Conservation (phyloP, 1,140 invertebrate genomes). For the Heliconius eleuchia region DNA sequence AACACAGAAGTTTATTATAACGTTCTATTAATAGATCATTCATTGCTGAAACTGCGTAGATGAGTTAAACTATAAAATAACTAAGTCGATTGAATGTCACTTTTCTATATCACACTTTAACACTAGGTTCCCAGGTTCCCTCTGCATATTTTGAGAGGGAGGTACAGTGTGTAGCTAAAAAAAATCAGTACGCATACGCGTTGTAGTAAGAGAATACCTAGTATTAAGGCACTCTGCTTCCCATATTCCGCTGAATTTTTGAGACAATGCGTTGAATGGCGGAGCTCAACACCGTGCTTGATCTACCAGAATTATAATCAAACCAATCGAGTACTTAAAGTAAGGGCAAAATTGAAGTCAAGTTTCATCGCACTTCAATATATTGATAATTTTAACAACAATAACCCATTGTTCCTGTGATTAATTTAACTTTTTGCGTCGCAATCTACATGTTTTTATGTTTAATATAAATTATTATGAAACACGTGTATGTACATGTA, state of each 20-base stretch:
- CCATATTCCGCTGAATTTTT: neutral
- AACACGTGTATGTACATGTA: neutral
- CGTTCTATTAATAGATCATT: neutral
- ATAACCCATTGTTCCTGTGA: slow-evolving; percentile 41
- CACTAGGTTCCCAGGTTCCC: no score
- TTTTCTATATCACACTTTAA: neutral
- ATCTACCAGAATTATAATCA: no score
- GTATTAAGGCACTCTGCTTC: neutral
- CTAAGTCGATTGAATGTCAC: neutral
- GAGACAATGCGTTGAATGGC: neutral
- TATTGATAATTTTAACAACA: slow-evolving; percentile 43
- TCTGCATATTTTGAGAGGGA: no score
- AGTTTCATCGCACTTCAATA: slow-evolving; percentile 22
- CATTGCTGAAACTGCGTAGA: slow-evolving; percentile 8
- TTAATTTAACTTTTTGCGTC: slow-evolving; percentile 42
- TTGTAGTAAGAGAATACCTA: neutral
- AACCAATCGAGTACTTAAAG: neutral
- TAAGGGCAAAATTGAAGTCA: neutral
- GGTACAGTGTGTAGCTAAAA: no score
- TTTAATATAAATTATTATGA: neutral
- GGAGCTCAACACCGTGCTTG: neutral
- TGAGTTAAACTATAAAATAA: neutral
- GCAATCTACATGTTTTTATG: slow-evolving; percentile 19
- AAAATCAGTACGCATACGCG: neutral
- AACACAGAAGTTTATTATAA: neutral